Percentiles rank a stretch among this genome's conserved stretches.
Conservation (phyloP, 2,113 vertebrate genomes). For the Spizaetus ornatus region DNA sequence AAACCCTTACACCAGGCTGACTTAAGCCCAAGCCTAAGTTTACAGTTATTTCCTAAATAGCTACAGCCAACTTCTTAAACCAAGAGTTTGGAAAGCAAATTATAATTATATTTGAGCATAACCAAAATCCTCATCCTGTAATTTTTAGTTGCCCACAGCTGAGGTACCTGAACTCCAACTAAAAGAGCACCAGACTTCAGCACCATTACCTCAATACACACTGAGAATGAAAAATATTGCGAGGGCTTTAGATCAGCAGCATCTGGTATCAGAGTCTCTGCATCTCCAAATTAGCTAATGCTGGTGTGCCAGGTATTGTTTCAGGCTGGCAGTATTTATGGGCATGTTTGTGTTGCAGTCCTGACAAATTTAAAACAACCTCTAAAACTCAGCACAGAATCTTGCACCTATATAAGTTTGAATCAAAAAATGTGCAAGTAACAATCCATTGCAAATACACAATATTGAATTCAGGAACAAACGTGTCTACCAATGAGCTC, state of each 20-base stretch:
- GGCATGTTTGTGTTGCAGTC: background rate
- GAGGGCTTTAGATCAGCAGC: background rate
- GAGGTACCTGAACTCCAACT: background rate
- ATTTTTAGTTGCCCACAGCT: background rate
- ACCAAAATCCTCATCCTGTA: background rate
- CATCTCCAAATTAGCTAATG: background rate
- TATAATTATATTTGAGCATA: background rate
- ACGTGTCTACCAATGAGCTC: background rate
- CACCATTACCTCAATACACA: rapidly evolving
- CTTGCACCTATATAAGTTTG: background rate
- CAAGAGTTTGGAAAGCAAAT: background rate
- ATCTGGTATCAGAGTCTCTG: background rate
- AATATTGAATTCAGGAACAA: background rate
- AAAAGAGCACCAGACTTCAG: background rate
- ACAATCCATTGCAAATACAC: background rate
- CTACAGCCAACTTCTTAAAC: background rate
- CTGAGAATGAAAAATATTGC: background rate
- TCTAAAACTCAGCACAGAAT: background rate
- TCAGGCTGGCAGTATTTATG: background rate
- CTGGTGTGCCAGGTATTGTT: background rate
- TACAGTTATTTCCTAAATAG: background rate
- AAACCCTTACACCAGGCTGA: background rate
- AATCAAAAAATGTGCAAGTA: background rate
- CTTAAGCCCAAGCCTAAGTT: background rate
- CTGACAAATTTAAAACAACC: background rate